Conservation (phyloP, 2,113 vertebrate genomes). For the Bubo scandiacus region DNA sequence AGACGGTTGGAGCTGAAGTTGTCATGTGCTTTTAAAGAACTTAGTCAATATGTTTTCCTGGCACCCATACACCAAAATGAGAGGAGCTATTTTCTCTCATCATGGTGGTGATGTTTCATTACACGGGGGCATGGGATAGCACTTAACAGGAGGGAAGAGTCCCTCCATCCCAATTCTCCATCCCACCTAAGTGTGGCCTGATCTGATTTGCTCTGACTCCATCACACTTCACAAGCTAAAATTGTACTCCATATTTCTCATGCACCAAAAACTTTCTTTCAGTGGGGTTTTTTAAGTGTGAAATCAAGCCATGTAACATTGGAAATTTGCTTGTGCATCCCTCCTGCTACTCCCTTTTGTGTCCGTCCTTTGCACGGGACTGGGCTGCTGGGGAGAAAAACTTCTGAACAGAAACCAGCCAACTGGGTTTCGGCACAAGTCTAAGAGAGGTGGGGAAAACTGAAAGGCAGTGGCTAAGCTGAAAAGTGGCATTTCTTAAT, state of each 20-base stretch:
- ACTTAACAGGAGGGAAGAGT: not conserved
- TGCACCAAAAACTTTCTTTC: not conserved
- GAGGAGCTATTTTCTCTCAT: not conserved
- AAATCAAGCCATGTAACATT: not conserved
- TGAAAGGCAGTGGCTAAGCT: not conserved
- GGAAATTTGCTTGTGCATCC: not conserved
- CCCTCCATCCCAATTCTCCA: not conserved
- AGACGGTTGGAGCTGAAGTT: not conserved
- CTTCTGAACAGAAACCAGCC: not conserved
- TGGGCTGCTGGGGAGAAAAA: not conserved
- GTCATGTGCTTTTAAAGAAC: not conserved
- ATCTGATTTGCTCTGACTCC: not conserved
- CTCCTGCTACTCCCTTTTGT: not conserved
- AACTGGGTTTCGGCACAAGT: not conserved
- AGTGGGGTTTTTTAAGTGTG: not conserved
- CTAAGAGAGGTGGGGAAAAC: not conserved
- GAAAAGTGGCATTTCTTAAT: not conserved
- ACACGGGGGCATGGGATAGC: not conserved
- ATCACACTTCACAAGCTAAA: not conserved
- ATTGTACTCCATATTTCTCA: not conserved
- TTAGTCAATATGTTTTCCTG: not conserved
- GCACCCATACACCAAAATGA: not conserved
- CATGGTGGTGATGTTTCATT: not conserved
- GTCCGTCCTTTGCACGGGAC: rapidly evolving
- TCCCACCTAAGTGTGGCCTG: not conserved